Base-by-base conservation (phyloP, 2,113 vertebrate species). In the Petrocephalus microphthalmus region DNA sequence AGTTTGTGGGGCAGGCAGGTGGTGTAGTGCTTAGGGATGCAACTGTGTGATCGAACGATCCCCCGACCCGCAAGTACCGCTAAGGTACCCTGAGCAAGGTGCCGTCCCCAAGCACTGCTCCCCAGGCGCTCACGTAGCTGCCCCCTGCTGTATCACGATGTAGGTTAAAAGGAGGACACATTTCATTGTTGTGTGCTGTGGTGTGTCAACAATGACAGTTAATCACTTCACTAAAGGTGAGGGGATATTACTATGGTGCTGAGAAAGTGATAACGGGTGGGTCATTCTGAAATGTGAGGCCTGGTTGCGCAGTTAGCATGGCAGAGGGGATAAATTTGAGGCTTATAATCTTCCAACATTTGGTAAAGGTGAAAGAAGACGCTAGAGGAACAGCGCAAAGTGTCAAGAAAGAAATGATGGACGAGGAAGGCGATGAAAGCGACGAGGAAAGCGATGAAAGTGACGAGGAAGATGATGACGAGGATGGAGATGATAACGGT, bases 291-390 rank as follows among this genome's bases (percentile, higher is more conserved):
- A 49, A 82, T 5, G 22, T 82, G 78, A 49, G 42, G 81, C 22
- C 19, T 49, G 22, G 45, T 83, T n/a, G 19, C 45, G 49, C 45
- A 47, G 81, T n/a, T n/a, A n/a, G 71, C 71, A 94, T 19, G 93
- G 93, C 25, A 91, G 0, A 85, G 94, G 51, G 88, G 94, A 83
- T 71, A 89, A 83, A 54, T 83, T 87, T 90, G 7, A 82, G 82
- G n/a, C 57, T 87, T 52, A 90, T 90, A 89, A 33, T 85, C 8
- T 19, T 54, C 52, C 5, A 19, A 29, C 3, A 0, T n/a, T 13
- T 47, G 25, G 15, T 60, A 42, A 54, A 83, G 78, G 78, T 92
- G 93, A 37, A 86, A 54, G 29, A 64, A 29, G 56, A 17, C 90
- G 90, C 52, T 83, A 86, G 11, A 91, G 13, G 54, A 45, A 10